These are phyloP conservation scores for Epicauta chinensis DNA, from an alignment of 1,140 invertebrate genomes.

Conservation along the genomic window DNA sequence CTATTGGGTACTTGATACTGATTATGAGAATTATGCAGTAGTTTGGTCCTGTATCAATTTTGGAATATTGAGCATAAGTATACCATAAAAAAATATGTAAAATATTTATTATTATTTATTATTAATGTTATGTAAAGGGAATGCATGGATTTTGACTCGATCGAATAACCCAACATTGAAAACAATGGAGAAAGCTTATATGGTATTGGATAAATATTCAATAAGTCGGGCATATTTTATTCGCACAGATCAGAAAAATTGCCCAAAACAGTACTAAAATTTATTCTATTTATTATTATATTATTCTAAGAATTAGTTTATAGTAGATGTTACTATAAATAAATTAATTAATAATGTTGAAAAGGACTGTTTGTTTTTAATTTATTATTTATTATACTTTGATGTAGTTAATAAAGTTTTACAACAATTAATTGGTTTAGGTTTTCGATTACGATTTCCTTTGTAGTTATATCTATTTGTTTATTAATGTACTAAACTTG, in stretches of 20 bases:
- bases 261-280: constrained; percentile 38
- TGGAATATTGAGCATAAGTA: constrained; percentile 53
- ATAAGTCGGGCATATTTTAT: constrained; percentile 55
- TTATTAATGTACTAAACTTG: too few relatives aligned
- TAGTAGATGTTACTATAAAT: background rate
- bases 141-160: constrained; percentile 62
- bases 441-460: too few relatives aligned
- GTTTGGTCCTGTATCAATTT: constrained; percentile 70
- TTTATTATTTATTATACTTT: background rate
- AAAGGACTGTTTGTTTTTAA: background rate
- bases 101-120: background rate
- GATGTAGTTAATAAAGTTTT: too few relatives aligned
- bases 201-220: constrained; percentile 50
- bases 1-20: constrained; percentile 71
- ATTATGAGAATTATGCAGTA: constrained; percentile 67
- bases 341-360: background rate
- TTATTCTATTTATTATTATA: constrained; percentile 1
- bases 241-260: constrained; percentile 59
- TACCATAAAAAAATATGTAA: constrained; percentile 24
- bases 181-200: constrained; percentile 54
- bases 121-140: constrained; percentile 48
- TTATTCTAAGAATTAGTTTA: background rate
- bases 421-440: too few relatives aligned
- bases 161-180: constrained; percentile 48
- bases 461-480: too few relatives aligned